Percentiles rank a stretch among this genome's conserved stretches.
Evolutionary conservation across 2,888 invertebrate genomes (phyloP).

Genomic region (Sturmia bella): DNA sequence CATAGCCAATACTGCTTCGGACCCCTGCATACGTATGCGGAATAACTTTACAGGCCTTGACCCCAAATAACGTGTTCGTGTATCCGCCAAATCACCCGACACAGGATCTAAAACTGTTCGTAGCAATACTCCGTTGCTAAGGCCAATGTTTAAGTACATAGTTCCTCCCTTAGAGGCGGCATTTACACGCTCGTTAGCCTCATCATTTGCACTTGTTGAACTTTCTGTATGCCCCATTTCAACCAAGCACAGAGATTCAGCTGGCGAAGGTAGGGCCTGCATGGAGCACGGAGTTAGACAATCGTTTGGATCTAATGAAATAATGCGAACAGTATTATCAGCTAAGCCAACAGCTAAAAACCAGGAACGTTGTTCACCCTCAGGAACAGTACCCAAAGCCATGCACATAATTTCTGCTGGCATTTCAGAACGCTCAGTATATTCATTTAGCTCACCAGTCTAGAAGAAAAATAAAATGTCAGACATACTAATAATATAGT

Average conservation of each 20-base stretch:
- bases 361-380: slow-evolving; percentile 96
- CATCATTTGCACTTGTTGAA: slow-evolving; percentile 83
- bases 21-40: slow-evolving; percentile 96
- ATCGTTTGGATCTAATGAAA: slow-evolving; percentile 97
- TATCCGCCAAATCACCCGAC: slow-evolving; percentile 98
- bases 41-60: slow-evolving; percentile 97
- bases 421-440: slow-evolving; percentile 98
- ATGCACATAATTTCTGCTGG: slow-evolving; percentile 98
- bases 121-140: slow-evolving; percentile 97
- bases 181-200: slow-evolving; percentile 82
- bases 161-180: slow-evolving; percentile 86
- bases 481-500: neutral
- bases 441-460: slow-evolving; percentile 99
- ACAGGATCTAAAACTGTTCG: slow-evolving; percentile 97
- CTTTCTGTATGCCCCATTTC: slow-evolving; percentile 91
- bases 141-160: slow-evolving; percentile 96
- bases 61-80: slow-evolving; percentile 97
- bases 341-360: slow-evolving; percentile 97
- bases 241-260: slow-evolving; percentile 98
- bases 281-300: slow-evolving; percentile 97
- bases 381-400: slow-evolving; percentile 97
- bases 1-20: slow-evolving; percentile 98
- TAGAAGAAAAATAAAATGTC: slow-evolving; percentile 80
- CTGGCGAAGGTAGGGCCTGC: slow-evolving; percentile 97
- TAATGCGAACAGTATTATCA: slow-evolving; percentile 98